Conservation (phyloP, 2,888 invertebrate genomes). For the Meiosimyza platycephala region DNA sequence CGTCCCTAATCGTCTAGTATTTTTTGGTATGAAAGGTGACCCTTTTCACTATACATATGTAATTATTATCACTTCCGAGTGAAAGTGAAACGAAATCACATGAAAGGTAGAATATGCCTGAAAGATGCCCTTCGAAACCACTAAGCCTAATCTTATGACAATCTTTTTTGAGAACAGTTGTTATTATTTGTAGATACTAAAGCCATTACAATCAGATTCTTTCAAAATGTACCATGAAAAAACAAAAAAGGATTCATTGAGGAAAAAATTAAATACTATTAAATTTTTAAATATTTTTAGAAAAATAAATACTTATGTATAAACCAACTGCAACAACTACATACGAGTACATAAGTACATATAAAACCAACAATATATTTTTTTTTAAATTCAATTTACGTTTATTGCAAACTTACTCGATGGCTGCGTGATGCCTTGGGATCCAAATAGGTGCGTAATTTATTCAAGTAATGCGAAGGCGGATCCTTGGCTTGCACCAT, state of each 20-base stretch:
- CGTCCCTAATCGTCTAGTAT: too few relatives aligned
- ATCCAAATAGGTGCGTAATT: slow-evolving; percentile 94
- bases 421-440: slow-evolving; percentile 96
- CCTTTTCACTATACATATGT: too few relatives aligned
- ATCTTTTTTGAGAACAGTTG: neutral
- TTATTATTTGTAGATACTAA: neutral
- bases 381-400: slow-evolving; percentile 5
- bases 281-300: slow-evolving; percentile 4
- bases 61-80: too few relatives aligned
- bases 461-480: slow-evolving; percentile 95
- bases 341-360: neutral
- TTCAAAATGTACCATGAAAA: too few relatives aligned
- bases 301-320: slow-evolving; percentile 34
- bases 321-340: slow-evolving; percentile 43
- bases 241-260: neutral
- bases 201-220: too few relatives aligned
- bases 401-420: slow-evolving; percentile 77
- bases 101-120: too few relatives aligned
- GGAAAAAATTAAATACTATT: neutral
- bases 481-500: slow-evolving; percentile 98
- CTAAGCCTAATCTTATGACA: too few relatives aligned
- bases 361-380: slow-evolving; percentile 23
- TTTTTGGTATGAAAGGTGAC: too few relatives aligned
- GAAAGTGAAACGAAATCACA: too few relatives aligned
- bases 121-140: too few relatives aligned